Conservation (phyloP, 2,797 vertebrate genomes). For the Passerculus sandwichensis region DNA sequence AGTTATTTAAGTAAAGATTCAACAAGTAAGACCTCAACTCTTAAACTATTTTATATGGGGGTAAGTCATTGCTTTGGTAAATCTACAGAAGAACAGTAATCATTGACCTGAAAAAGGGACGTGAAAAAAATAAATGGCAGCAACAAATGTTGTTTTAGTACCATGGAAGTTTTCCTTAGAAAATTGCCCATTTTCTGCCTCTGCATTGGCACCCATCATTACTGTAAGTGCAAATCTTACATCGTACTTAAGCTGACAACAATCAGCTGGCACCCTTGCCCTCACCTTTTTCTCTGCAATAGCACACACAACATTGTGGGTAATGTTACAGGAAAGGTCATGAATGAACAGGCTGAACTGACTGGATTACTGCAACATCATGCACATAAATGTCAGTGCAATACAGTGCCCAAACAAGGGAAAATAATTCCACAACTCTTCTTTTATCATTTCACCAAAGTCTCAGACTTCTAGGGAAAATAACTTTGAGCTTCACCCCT, state of each 20-base stretch:
- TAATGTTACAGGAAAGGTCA: conserved; percentile 38
- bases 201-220: neutral
- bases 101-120: neutral
- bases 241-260: neutral
- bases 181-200: neutral
- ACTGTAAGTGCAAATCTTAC: neutral
- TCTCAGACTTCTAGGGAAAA: neutral
- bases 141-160: neutral
- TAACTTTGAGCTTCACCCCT: neutral
- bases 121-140: neutral
- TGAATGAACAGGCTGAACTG: neutral
- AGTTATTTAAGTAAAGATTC: neutral
- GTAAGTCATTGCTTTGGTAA: neutral
- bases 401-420: neutral
- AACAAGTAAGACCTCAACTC: neutral
- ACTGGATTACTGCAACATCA: neutral
- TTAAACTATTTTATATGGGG: neutral
- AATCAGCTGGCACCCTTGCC: neutral
- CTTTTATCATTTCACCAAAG: neutral
- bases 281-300: neutral
- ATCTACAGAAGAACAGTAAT: neutral
- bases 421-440: neutral
- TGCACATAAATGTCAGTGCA: neutral
- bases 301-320: neutral
- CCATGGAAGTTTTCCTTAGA: neutral